A percentile compares a stretch with the other conserved stretches of the same genome.
These are phyloP conservation scores for Euura saliciscinereae DNA, from an alignment of 1,140 invertebrate species.

Conservation along the genomic window DNA sequence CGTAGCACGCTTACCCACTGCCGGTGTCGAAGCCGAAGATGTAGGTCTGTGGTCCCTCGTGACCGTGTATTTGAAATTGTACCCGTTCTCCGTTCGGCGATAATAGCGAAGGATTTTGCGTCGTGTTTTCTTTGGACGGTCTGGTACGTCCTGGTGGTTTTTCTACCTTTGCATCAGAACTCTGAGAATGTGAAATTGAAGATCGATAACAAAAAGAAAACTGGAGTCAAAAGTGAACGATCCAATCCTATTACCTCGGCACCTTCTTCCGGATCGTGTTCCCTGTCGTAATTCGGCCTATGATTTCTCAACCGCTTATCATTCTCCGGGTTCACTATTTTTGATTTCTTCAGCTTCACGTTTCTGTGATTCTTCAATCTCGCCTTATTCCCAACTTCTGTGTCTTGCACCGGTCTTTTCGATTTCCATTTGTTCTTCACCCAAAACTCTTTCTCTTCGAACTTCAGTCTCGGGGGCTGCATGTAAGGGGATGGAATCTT, in stretches of 20 bases:
- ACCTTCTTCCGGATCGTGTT: slow-evolving; percentile 39
- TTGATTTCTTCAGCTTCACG: slow-evolving; percentile 21
- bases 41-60: slow-evolving; percentile 82
- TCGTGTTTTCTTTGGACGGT: slow-evolving; percentile 50
- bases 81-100: slow-evolving; percentile 50
- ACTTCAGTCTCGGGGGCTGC: not conserved
- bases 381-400: not conserved
- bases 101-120: slow-evolving; percentile 60
- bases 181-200: not conserved
- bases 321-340: slow-evolving; percentile 12
- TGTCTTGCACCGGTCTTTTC: slow-evolving; percentile 11
- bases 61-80: slow-evolving; percentile 70
- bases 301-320: not conserved
- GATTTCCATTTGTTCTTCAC: not conserved
- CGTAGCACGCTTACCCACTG: slow-evolving; percentile 69
- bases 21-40: slow-evolving; percentile 89
- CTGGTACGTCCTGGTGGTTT: slow-evolving; percentile 17
- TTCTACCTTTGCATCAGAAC: slow-evolving; percentile 33
- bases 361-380: slow-evolving; percentile 24
- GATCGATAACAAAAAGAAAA: not conserved
- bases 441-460: not conserved
- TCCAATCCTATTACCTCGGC: slow-evolving; percentile 13
- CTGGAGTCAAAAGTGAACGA: too few species aligned
- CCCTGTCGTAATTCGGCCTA: slow-evolving; percentile 34
- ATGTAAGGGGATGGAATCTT: slow-evolving; percentile 7